Conservation (phyloP, 2,888 invertebrate species). For the Acheta domesticus region DNA sequence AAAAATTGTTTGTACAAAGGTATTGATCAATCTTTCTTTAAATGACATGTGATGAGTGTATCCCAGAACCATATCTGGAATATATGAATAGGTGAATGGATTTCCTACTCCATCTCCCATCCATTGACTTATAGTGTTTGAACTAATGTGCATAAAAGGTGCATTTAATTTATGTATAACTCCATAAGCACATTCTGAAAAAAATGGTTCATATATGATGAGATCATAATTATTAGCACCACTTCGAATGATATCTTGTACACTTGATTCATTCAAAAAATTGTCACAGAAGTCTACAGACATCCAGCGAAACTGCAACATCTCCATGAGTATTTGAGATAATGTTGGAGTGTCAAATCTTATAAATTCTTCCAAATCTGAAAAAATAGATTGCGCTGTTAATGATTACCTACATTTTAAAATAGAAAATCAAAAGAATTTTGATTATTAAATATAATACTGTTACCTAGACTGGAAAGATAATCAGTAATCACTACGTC, state of each 20-base stretch:
- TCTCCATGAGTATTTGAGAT: too few relatives aligned
- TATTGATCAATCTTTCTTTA: neutral
- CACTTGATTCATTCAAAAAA: too few relatives aligned
- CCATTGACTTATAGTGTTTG: neutral
- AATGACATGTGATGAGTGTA: neutral
- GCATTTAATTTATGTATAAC: neutral
- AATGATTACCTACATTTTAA: too few relatives aligned
- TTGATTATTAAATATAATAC: too few relatives aligned
- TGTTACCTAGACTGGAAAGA: too few relatives aligned
- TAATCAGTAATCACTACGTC: neutral
- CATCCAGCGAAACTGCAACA: too few relatives aligned
- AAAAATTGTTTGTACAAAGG: neutral
- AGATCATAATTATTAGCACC: neutral
- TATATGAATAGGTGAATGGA: neutral
- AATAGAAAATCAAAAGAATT: too few relatives aligned
- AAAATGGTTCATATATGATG: neutral
- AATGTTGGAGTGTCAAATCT: too few relatives aligned
- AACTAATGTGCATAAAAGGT: neutral
- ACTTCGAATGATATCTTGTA: too few relatives aligned
- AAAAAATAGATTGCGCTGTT: too few relatives aligned
- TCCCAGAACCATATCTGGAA: neutral
- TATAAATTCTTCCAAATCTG: too few relatives aligned
- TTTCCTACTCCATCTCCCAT: slow-evolving; percentile 18
- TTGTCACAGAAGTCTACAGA: too few relatives aligned
- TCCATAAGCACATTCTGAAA: neutral